Conservation (phyloP, 1,140 invertebrate genomes). For the Drosophila virilis region DNA sequence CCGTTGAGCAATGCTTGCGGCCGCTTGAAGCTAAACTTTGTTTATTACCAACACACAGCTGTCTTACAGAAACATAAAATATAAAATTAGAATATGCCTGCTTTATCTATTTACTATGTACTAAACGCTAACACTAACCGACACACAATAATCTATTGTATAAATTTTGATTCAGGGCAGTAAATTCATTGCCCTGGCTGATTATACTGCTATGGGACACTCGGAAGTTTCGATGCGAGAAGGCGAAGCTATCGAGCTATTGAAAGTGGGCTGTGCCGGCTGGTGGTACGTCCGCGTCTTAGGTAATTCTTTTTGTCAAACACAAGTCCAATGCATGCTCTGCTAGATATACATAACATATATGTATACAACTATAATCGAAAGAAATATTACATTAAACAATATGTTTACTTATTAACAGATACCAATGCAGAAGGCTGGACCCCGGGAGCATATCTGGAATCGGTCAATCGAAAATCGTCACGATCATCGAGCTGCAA, state of each 20-base stretch:
- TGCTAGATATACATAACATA: neutral
- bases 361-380: neutral
- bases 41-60: neutral
- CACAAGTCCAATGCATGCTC: conserved; percentile 17
- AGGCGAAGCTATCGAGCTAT: conserved; percentile 93
- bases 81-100: neutral
- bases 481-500: conserved; percentile 88
- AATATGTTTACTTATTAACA: conserved; percentile 54
- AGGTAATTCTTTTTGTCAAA: conserved; percentile 85
- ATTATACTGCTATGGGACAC: conserved; percentile 94
- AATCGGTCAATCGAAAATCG: conserved; percentile 90
- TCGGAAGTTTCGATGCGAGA: conserved; percentile 95
- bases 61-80: too few relatives aligned
- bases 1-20: neutral
- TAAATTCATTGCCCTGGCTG: conserved; percentile 93
- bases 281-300: conserved; percentile 97
- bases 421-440: conserved; percentile 92
- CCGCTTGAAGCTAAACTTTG: neutral
- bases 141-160: conserved; percentile 33
- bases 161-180: conserved; percentile 86
- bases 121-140: conserved; percentile 14
- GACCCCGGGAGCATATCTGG: conserved; percentile 97
- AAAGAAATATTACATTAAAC: conserved; percentile 14
- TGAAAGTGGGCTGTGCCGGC: conserved; percentile 96
- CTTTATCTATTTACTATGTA: neutral